These are phyloP conservation scores for Solea senegalensis DNA, from an alignment of 2,113 vertebrate species.

Conservation along the genomic window DNA sequence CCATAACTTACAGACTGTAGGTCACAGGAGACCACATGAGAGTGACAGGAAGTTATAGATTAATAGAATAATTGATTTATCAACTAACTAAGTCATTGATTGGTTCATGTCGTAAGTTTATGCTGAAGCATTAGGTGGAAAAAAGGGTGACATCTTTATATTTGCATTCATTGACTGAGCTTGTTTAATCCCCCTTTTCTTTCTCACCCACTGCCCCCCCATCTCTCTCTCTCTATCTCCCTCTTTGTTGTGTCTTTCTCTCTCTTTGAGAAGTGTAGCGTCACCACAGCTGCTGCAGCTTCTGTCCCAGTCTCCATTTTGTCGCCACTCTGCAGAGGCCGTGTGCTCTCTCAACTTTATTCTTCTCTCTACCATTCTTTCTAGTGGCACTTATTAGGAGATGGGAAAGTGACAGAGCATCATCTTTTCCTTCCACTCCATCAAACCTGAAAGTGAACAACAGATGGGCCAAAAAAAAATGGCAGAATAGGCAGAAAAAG, in stretches of 20 bases:
- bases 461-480: constrained; percentile 64
- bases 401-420: constrained; percentile 64
- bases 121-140: constrained; percentile 13
- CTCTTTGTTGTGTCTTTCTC: constrained; percentile 15
- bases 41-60: not conserved
- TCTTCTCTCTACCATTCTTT: constrained; percentile 24
- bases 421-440: constrained; percentile 58
- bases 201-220: constrained; percentile 51
- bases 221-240: constrained; percentile 52
- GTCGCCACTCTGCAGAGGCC: constrained; percentile 68
- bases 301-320: constrained; percentile 79
- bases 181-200: constrained; percentile 58
- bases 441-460: constrained; percentile 58
- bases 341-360: constrained; percentile 53
- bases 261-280: constrained; percentile 62
- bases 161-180: constrained; percentile 61
- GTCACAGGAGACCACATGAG: not conserved
- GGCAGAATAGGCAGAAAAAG: constrained; percentile 68
- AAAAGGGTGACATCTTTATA: constrained; percentile 48
- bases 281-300: constrained; percentile 74
- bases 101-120: constrained; percentile 8
- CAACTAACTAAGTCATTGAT: constrained; percentile 22
- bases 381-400: constrained; percentile 62
- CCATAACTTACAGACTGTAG: not conserved
- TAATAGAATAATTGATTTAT: constrained; percentile 13